These are phyloP conservation scores for Otolemur garnettii DNA, from an alignment of 2,113 vertebrate species.

Conservation along the genomic window DNA sequence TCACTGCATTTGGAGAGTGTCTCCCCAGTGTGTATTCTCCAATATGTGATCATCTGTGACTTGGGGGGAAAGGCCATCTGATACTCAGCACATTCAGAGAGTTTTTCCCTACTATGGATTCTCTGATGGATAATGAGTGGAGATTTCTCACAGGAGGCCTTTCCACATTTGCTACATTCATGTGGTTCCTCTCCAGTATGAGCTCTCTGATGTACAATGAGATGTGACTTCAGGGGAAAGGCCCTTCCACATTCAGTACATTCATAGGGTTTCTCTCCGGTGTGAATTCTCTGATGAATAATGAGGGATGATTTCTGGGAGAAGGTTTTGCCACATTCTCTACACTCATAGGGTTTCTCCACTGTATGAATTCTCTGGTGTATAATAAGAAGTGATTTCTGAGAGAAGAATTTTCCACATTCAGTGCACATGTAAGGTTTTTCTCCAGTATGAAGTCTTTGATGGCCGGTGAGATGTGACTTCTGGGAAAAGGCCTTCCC, in stretches of 20 bases:
- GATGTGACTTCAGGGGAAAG: constrained; percentile 1
- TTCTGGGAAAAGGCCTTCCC: constrained; percentile 14
- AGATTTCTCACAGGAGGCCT: constrained; percentile 25
- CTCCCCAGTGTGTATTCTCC: not conserved
- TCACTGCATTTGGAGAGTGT: not conserved
- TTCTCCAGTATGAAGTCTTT: constrained; percentile 28
- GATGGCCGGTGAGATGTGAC: constrained; percentile 39
- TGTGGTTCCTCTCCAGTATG: constrained; percentile 27
- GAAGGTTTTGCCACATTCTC: not conserved
- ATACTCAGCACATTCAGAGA: constrained; percentile 16
- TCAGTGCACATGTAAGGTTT: constrained; percentile 18
- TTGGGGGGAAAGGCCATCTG: not conserved
- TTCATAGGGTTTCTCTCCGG: not conserved
- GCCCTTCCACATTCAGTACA: not conserved
- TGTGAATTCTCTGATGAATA: constrained; percentile 1
- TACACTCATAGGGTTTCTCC: constrained; percentile 20
- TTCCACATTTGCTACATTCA: constrained; percentile 16
- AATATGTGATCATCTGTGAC: constrained; percentile 27
- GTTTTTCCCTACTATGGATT: not conserved
- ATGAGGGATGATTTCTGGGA: not conserved
- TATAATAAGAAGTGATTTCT: not conserved
- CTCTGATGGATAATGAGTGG: not conserved
- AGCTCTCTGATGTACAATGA: not conserved
- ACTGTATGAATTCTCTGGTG: not conserved
- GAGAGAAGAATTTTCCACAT: not conserved